These are phyloP conservation scores for Petrolisthes cinctipes DNA, from an alignment of 2,888 invertebrate species.

Conservation along the genomic window DNA sequence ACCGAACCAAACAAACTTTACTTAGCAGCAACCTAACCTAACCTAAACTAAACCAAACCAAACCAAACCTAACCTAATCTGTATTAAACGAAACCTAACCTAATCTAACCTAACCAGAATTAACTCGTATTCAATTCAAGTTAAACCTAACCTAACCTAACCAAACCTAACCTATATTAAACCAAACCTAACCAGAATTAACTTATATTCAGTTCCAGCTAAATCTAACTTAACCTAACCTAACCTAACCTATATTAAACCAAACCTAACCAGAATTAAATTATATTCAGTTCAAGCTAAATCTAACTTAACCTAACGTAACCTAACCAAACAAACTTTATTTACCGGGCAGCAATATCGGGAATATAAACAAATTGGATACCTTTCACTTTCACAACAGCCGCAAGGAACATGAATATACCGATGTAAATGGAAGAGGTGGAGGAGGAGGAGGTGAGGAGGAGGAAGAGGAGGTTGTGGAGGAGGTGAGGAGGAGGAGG, in stretches of 20 bases:
- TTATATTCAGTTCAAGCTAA: neutral
- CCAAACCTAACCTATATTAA: neutral
- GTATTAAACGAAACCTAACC: neutral
- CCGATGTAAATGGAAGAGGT: neutral
- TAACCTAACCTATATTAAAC: neutral
- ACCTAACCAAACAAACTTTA: neutral
- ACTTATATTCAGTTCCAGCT: neutral
- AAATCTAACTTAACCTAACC: neutral
- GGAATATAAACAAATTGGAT: too few species aligned
- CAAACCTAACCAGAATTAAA: neutral
- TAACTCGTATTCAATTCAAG: neutral
- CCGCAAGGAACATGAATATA: neutral
- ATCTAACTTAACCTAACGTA: neutral
- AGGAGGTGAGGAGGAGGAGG: neutral
- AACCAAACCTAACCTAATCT: neutral
- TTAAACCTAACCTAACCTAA: neutral
- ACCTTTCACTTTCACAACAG: neutral
- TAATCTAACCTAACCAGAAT: neutral
- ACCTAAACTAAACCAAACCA: neutral
- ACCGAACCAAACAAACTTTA: neutral
- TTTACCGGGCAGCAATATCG: too few species aligned
- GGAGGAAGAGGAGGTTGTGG: neutral
- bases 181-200: neutral
- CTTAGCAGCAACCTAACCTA: neutral
- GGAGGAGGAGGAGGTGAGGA: neutral